Evolutionary conservation across 2,888 invertebrate genomes (phyloP), one percentile per base, ranked within the genome.

Genomic region (Drosophila ezoana): DNA sequence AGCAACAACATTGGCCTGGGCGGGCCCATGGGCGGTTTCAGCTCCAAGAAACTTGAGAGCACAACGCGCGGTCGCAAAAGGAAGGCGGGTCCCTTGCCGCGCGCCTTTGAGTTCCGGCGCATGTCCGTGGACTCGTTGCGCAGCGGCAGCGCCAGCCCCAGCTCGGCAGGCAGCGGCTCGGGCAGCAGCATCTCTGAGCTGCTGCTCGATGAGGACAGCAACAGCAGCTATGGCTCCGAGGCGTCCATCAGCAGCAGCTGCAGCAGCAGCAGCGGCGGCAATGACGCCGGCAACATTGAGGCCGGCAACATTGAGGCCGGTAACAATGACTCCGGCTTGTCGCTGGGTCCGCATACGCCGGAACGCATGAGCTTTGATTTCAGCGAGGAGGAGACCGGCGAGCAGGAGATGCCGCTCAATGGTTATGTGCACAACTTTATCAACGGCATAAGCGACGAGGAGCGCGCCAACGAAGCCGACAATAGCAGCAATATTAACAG

Each of bases 51-150:
- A 32, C 68, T 90, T 23, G 81, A 83, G n/a, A 66, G 57, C 20
- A 77, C 69, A 0, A 58, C 91, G 11, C 90, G 92, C 10, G 90
- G 92, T 16, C 92, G 93, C 32, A 94, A 94, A 87, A 91, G 95
- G 51, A 94, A 94, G 90, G 94, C 94, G 20, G 95, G 94, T 1
- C 94, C 95, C 0, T 92, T 95, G 71, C 94, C 95, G 5, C 93
- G 93, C 69, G 94, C 94, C 74, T 92, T 90, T 45, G 87, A 92
- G 13, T 92, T 92, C 53, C 88, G 92, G 8, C 91, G 93, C 13
- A 87, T 90, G 13, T 91, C 92, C 28, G 89, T 88, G 11, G 92
- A 92, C 53, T 69, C 81, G 20, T 0, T 71, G 78, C 56, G 84
- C 70, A 52, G 72, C 68, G 28, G 11, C 38, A 69, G 69, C 23